Evolutionary conservation across 2,797 vertebrate genomes (phyloP), one percentile per base, ranked within the genome.

Genomic region (Dendrocincla tyrannina): DNA sequence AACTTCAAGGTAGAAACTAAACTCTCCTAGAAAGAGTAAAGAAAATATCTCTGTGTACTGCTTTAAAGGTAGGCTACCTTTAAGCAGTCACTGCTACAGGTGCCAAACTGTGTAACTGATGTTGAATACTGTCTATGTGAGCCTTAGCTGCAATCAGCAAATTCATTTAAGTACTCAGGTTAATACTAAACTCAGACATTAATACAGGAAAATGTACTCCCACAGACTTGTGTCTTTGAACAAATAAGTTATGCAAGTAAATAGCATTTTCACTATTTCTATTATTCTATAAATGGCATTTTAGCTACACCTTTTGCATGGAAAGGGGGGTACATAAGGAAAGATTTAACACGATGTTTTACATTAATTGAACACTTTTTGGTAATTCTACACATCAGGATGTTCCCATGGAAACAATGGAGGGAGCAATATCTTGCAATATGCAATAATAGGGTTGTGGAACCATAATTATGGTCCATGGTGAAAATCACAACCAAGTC

Each of bases 161-260:
- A 95, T 91, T 96, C 52, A 47, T 91, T 96, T 95, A 85, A 91
- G 20, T 67, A 86, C 77, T 53, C 55, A 82, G 52, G 44, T 91
- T 88, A 94, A 92, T 89, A 95, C 89, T 84, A 91, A 95, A 93
- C 42, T 87, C 55, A 56, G 49, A 33, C 59, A 77, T 96, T 96
- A 88, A 84, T 27, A 78, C 62, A 94, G 28, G 74, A 88, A 93
- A 96, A 97, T 81, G 79, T 6, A 86, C 47, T 96, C 91, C 82
- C n/a, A 68, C 88, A 95, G 89, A 89, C 69, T 88, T 50, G 49
- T 97, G 96, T 92, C 55, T 97, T 95, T 81, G 89, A 97, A 97
- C 27, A 56, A 97, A 96, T 0, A 13, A 88, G 25, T 83, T 95
- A 87, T 72, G 42, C 69, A 81, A 91, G 67, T 79, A 85, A 94